Conservation (phyloP, 2,113 vertebrate genomes). For the Seriola dumerili region DNA sequence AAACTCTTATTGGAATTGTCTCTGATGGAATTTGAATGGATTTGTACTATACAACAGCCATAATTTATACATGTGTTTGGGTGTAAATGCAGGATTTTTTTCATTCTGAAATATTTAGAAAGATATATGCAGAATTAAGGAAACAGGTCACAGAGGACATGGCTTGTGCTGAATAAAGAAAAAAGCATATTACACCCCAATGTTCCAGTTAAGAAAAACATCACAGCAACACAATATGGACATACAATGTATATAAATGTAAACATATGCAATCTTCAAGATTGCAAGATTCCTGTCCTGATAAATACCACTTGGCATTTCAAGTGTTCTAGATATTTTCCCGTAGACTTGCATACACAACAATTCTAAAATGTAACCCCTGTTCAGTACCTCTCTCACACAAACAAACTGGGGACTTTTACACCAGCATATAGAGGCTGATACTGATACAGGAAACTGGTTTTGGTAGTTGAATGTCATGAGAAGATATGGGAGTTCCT, state of each 20-base stretch:
- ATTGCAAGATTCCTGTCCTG: too few relatives aligned
- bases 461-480: background rate
- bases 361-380: too few relatives aligned
- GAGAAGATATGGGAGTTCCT: constrained; percentile 4
- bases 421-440: background rate
- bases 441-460: background rate
- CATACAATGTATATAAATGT: background rate
- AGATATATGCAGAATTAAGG: background rate
- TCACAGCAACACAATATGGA: too few relatives aligned
- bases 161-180: background rate
- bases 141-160: background rate
- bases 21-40: background rate
- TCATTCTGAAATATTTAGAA: background rate
- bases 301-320: too few relatives aligned
- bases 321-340: too few relatives aligned
- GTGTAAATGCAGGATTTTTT: background rate
- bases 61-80: constrained; percentile 8
- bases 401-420: background rate
- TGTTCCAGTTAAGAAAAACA: background rate
- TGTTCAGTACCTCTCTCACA: background rate
- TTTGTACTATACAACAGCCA: background rate
- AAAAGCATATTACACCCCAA: background rate
- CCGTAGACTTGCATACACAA: too few relatives aligned
- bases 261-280: background rate
- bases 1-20: background rate